Evolutionary conservation across 2,888 invertebrate species (phyloP).

Genomic region (Sympetrum striolatum): DNA sequence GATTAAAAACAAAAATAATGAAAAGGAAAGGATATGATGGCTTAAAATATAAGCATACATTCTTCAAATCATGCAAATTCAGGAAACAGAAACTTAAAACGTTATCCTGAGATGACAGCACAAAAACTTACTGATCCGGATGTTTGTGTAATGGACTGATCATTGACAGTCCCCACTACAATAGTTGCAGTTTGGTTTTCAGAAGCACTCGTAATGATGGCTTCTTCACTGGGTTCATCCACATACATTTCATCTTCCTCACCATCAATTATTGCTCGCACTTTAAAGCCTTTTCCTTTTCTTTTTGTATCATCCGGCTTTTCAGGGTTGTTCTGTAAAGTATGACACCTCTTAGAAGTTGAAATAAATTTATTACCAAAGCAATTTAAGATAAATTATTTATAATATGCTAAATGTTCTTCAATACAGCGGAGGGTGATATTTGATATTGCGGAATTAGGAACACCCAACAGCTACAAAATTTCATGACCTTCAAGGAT

Average conservation of each 20-base stretch:
- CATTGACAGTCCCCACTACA: not conserved
- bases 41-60: no score
- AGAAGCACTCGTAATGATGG: not conserved
- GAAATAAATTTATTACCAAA: not conserved
- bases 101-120: no score
- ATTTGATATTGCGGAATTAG: no score
- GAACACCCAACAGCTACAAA: no score
- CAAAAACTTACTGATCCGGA: conserved; percentile 7
- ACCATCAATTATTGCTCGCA: not conserved
- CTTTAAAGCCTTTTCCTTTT: not conserved
- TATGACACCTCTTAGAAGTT: not conserved
- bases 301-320: not conserved
- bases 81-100: no score
- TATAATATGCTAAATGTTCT: no score
- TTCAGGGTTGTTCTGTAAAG: not conserved
- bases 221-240: not conserved
- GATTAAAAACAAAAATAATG: no score
- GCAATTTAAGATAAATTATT: not conserved
- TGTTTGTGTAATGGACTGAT: not conserved
- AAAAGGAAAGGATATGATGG: no score
- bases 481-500: no score
- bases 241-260: not conserved
- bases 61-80: no score
- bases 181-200: conserved; percentile 17
- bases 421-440: no score